These are phyloP conservation scores for Apolygus lucorum DNA, from an alignment of 1,140 invertebrate species.

Conservation along the genomic window DNA sequence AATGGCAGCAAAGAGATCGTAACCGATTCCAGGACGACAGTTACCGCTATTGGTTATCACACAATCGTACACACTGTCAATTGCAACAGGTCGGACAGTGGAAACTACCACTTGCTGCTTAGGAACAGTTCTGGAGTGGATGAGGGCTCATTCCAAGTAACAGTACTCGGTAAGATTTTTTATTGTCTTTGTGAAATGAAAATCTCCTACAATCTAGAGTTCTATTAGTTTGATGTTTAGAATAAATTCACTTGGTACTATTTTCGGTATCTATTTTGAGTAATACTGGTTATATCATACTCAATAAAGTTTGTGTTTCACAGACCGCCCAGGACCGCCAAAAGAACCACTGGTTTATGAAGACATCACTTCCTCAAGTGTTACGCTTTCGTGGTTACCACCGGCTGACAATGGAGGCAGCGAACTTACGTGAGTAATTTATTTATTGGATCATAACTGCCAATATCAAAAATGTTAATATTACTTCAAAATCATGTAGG, in stretches of 20 bases:
- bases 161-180: conserved; percentile 55
- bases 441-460: too few relatives aligned
- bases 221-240: too few relatives aligned
- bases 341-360: conserved; percentile 84
- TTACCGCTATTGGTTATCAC: conserved; percentile 81
- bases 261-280: neutral
- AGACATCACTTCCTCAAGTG: conserved; percentile 85
- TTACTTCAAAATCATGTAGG: too few relatives aligned
- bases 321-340: conserved; percentile 73
- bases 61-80: conserved; percentile 87
- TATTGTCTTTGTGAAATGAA: too few relatives aligned
- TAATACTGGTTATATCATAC: too few relatives aligned
- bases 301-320: conserved; percentile 30
- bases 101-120: conserved; percentile 67
- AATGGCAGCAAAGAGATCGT: conserved; percentile 60
- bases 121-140: conserved; percentile 84
- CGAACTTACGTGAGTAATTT: conserved; percentile 75
- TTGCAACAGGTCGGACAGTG: conserved; percentile 73
- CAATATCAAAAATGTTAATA: too few relatives aligned
- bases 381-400: conserved; percentile 90
- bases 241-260: too few relatives aligned
- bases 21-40: conserved; percentile 71
- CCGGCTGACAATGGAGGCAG: conserved; percentile 91
- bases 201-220: too few relatives aligned
- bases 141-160: conserved; percentile 79